These are phyloP conservation scores for Cassiopea andromeda DNA, from an alignment of 30 jellyfish, hydroid and myxozoan species.

Conservation along the genomic window DNA sequence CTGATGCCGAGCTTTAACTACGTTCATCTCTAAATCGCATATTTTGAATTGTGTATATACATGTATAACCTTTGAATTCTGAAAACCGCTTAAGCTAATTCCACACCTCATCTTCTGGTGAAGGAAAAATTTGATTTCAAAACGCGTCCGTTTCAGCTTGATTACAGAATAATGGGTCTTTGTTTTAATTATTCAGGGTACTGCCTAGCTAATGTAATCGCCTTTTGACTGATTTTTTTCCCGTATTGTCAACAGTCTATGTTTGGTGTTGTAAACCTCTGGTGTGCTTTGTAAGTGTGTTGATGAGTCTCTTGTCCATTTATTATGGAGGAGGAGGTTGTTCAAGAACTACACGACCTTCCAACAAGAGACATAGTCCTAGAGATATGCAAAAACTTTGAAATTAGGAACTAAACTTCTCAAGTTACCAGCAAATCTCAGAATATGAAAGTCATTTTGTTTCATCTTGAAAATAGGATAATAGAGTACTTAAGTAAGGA, in stretches of 20 bases:
- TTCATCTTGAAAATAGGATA: no score
- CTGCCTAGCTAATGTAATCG: background rate
- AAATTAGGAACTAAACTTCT: no score
- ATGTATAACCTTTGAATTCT: no score
- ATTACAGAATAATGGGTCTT: background rate
- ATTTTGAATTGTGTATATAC: no score
- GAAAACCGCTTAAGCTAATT: background rate
- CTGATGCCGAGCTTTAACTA: no score
- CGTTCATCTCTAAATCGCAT: no score
- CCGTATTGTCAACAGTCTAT: background rate
- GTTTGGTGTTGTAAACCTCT: background rate
- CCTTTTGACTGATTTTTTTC: background rate
- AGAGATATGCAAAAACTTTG: no score
- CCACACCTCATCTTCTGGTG: background rate
- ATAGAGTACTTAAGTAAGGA: no score
- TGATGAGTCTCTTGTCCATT: background rate
- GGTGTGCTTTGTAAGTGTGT: background rate
- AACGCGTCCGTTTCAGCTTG: background rate
- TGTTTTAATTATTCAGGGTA: background rate
- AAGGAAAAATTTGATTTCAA: background rate
- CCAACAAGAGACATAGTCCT: no score
- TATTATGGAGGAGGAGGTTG: background rate
- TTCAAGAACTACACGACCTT: no score
- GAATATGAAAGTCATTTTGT: no score
- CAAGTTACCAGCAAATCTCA: no score